phyloP scores from a whole-genome alignment of 2,797 vertebrate genomes.

The Sebastes diaconus region DNA sequence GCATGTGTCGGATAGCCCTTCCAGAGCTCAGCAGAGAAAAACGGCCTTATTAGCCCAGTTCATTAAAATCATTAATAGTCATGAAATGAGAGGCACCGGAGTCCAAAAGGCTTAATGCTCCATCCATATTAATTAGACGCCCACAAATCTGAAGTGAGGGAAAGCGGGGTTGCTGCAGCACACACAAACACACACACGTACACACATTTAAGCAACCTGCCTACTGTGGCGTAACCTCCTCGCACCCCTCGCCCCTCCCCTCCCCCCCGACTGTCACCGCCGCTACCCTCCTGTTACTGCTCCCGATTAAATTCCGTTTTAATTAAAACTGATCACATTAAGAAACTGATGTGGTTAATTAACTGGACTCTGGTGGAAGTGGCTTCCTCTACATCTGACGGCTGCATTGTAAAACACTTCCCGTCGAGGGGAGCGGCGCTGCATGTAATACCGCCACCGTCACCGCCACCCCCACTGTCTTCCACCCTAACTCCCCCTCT shows the following conservation, averaged over 20 bases:
- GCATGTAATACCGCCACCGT: constrained; percentile 55
- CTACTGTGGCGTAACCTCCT: constrained; percentile 85
- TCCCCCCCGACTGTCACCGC: constrained; percentile 52
- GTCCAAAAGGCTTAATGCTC: constrained; percentile 99
- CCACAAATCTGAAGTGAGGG: constrained; percentile 93
- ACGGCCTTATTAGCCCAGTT: constrained; percentile 99
- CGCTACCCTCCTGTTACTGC: constrained; percentile 71
- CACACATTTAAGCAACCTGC: constrained; percentile 81
- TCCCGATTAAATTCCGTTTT: constrained; percentile 97
- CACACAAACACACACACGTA: constrained; percentile 4
- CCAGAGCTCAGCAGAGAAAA: constrained; percentile 92
- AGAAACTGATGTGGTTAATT: constrained; percentile 99
- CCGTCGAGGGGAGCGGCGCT: constrained; percentile 64
- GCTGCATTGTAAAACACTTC: constrained; percentile 86
- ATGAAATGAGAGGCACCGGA: constrained; percentile 99
- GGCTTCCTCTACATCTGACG: constrained; percentile 88
- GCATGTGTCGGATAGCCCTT: constrained; percentile 82
- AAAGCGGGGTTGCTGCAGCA: constrained; percentile 49
- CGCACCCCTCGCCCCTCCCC: constrained; percentile 17
- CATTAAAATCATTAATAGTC: constrained; percentile 99
- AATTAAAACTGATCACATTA: constrained; percentile 99
- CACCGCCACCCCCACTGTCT: neutral
- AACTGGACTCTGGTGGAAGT: constrained; percentile 93
- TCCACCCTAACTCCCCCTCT: neutral
- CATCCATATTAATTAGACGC: constrained; percentile 99